Base-by-base conservation (phyloP, 2,797 vertebrate species). In the Loris lydekkerianus region DNA sequence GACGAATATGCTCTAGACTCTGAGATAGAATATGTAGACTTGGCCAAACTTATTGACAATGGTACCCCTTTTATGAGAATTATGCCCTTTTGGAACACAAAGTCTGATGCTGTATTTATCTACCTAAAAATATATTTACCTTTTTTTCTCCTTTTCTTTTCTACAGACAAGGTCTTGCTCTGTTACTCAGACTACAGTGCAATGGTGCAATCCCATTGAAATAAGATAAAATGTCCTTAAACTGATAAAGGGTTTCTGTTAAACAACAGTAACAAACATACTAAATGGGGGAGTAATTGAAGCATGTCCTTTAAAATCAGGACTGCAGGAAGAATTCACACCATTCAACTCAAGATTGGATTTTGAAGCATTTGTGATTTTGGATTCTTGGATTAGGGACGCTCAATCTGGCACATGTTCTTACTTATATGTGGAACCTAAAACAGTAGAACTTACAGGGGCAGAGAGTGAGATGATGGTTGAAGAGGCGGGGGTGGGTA, bases 231-330 rank as follows among this genome's bases (percentile, higher is more conserved):
- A 46, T 31, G 20, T 23, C 17, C 20, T 83, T 56, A 93, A 73
- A 25, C 29, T 10, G 29, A 76, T 90, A 70, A 95, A 84, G 10
- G 1, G 1, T 61, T 89, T 86, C 40, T 93, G 37, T 80, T 60
- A 58, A 92, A 81, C 5, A 83, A 69, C 20, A 84, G 53, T 75
- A 76, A 80, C 4, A 70, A 87, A 23, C 11, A 81, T 49, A 21
- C 17, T n/a, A 76, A 69, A 49, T 70, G 73, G 10, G 13, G 31
- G 13, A 56, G 29, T 61, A 9, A 72, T 67, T 78, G 37, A 70
- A 91, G 46, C 8, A 46, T 10, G 82, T 92, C 10, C 61, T 92
- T 72, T 90, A 91, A 94, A 94, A 95, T 73, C 21, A 18, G 56
- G 80, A 43, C n/a, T 53, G 21, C 65, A 89, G 88, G 63, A 46